A percentile compares a stretch with the other conserved stretches of the same genome.
Evolutionary conservation across 2,113 vertebrate species (phyloP).

Genomic region (Oreotrochilus melanogaster): DNA sequence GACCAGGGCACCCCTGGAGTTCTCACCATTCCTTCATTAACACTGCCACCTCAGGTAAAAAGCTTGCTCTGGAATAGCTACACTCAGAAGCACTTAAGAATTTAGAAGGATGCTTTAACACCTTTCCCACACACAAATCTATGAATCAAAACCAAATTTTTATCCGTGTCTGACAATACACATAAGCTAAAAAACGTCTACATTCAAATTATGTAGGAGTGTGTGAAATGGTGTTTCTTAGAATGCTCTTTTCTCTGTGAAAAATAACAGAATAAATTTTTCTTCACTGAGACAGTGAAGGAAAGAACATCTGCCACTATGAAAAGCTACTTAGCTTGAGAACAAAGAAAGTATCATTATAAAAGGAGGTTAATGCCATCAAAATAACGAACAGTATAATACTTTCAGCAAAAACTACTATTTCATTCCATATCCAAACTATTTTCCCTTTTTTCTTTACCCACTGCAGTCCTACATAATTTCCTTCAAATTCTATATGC

Average conservation of each 20-base stretch:
- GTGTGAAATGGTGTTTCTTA: neutral
- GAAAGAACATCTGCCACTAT: neutral
- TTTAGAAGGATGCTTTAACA: neutral
- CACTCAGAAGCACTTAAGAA: neutral
- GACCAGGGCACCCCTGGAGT: neutral
- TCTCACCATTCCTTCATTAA: neutral
- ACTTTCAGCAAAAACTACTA: neutral
- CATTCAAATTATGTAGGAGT: neutral
- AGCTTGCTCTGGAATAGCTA: neutral
- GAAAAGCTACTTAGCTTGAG: slow-evolving; percentile 10
- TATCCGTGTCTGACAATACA: neutral
- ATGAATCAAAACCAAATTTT: neutral
- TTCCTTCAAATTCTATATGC: neutral
- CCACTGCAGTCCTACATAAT: neutral
- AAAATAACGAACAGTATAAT: neutral
- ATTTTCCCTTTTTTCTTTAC: neutral
- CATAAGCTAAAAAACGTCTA: neutral
- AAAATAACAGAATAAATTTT: slow-evolving; percentile 11
- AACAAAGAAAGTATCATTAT: neutral
- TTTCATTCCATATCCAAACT: neutral
- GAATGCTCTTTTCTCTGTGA: neutral
- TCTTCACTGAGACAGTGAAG: neutral
- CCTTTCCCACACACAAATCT: neutral
- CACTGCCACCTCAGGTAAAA: neutral
- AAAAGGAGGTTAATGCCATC: neutral